These are phyloP conservation scores for Stenodema calcarata DNA, from an alignment of 2,888 invertebrate species.

Conservation along the genomic window DNA sequence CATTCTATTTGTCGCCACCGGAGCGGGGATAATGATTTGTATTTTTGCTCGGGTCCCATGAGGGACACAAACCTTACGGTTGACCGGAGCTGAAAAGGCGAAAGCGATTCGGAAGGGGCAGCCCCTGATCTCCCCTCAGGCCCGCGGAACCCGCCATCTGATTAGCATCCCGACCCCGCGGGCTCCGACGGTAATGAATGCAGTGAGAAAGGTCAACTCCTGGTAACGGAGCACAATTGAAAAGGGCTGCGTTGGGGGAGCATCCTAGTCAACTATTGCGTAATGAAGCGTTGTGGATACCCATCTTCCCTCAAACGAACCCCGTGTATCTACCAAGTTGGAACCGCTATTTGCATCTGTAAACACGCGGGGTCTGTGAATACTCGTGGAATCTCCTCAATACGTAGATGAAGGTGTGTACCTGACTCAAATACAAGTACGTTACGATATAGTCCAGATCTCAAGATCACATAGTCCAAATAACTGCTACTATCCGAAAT, in stretches of 20 bases:
- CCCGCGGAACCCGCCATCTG: neutral
- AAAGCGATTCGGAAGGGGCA: neutral
- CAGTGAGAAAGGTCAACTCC: constrained; percentile 46
- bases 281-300: neutral
- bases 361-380: no score
- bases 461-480: no score
- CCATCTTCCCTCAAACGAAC: neutral
- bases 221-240: constrained; percentile 33
- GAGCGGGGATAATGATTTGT: neutral
- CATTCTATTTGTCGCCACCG: neutral
- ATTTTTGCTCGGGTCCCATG: constrained; percentile 1
- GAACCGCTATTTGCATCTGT: no score
- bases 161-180: neutral
- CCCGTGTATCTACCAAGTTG: neutral
- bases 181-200: constrained; percentile 33
- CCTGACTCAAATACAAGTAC: no score
- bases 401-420: no score
- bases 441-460: no score
- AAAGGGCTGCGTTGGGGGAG: constrained; percentile 7
- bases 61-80: neutral
- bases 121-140: neutral
- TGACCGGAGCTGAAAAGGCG: neutral
- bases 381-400: no score
- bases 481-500: no score
- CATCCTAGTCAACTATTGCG: neutral